These are phyloP conservation scores for Merodon equestris DNA, from an alignment of 2,888 invertebrate genomes.

Conservation along the genomic window DNA sequence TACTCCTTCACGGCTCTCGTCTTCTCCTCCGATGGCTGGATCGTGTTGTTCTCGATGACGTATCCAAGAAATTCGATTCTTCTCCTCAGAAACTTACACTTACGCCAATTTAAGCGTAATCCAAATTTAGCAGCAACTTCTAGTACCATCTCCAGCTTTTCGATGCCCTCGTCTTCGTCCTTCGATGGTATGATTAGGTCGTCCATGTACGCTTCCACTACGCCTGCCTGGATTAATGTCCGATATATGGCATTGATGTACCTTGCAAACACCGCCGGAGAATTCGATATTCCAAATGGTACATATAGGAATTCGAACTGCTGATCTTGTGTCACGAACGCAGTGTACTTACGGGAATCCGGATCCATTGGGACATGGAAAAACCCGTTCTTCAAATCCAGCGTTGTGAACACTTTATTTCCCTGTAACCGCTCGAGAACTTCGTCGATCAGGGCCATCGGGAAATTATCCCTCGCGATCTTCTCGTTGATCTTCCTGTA, in stretches of 20 bases:
- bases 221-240: constrained; percentile 52
- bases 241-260: constrained; percentile 52
- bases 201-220: constrained; percentile 57
- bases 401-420: constrained; percentile 44
- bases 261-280: constrained; percentile 58
- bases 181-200: constrained; percentile 61
- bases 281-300: constrained; percentile 59
- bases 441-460: constrained; percentile 30
- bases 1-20: constrained; percentile 35
- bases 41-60: constrained; percentile 41
- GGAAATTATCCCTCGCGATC: constrained; percentile 17
- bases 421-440: constrained; percentile 30
- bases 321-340: constrained; percentile 54
- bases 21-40: constrained; percentile 39
- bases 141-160: constrained; percentile 42
- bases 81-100: constrained; percentile 64
- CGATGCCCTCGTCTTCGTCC: constrained; percentile 48
- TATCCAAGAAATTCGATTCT: constrained; percentile 57
- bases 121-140: constrained; percentile 35
- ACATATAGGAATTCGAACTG: constrained; percentile 62
- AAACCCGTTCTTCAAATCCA: constrained; percentile 58
- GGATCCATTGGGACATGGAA: constrained; percentile 61
- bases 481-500: constrained; percentile 23
- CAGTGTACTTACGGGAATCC: constrained; percentile 45
- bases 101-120: constrained; percentile 61